A percentile compares a stretch with the other conserved stretches of the same genome.
These are phyloP conservation scores for Ametastegia equiseti DNA, from an alignment of 2,888 invertebrate species.

Conservation along the genomic window DNA sequence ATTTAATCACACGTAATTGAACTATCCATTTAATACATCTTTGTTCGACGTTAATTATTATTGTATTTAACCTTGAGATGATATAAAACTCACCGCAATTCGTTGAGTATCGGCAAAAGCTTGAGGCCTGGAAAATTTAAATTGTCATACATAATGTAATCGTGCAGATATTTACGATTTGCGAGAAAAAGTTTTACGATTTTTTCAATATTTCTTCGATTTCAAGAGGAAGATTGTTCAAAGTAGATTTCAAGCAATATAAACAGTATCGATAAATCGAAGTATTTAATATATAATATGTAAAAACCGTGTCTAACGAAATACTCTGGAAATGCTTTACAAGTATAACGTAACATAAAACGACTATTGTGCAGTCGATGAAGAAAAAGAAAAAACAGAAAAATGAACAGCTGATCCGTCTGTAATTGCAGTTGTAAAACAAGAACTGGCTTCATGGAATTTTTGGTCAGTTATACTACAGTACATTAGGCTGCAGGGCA, in stretches of 20 bases:
- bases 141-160: background rate
- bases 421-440: background rate
- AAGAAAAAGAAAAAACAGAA: background rate
- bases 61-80: conserved; percentile 14
- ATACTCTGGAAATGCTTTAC: background rate
- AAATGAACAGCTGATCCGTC: background rate
- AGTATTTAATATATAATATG: too few species aligned
- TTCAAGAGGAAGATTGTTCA: background rate
- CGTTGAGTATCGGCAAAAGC: conserved; percentile 90
- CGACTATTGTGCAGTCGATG: background rate
- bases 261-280: background rate
- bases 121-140: conserved; percentile 86
- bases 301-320: background rate
- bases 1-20: background rate
- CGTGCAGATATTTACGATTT: background rate
- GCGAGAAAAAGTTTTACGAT: background rate
- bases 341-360: background rate
- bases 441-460: background rate
- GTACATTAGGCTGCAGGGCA: background rate
- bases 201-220: background rate
- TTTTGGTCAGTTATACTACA: background rate
- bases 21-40: background rate
- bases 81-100: conserved; percentile 84
- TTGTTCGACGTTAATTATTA: background rate
- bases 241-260: background rate